Conservation (phyloP, 2,888 invertebrate species). For the Watsonalla binaria region DNA sequence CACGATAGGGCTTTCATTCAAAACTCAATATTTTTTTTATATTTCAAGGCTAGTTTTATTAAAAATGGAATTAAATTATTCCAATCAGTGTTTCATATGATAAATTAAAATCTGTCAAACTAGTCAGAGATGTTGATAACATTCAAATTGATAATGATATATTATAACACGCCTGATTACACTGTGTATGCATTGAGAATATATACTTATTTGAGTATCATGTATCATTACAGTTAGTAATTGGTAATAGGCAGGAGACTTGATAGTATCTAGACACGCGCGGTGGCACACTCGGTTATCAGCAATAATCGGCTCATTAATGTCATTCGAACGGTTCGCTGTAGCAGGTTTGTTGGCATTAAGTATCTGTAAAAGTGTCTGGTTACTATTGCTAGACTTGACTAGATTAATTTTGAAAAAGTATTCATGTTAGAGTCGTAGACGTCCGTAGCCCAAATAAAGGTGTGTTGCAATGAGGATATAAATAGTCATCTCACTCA, state of each 20-base stretch:
- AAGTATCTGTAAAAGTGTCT: too few relatives aligned
- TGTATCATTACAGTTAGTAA: slow-evolving; percentile 21
- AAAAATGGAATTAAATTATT: slow-evolving; percentile 33
- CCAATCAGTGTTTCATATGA: slow-evolving; percentile 44
- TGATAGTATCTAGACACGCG: neutral
- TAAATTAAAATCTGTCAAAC: slow-evolving; percentile 41
- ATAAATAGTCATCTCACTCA: too few relatives aligned
- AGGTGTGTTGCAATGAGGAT: too few relatives aligned
- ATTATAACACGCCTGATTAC: slow-evolving; percentile 32
- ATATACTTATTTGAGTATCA: slow-evolving; percentile 15
- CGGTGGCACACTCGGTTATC: neutral
- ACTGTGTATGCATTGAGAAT: slow-evolving; percentile 20
- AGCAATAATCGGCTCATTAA: neutral
- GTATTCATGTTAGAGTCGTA: neutral
- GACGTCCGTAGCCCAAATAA: neutral
- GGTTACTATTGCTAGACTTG: too few relatives aligned
- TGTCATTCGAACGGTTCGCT: neutral
- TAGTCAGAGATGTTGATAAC: slow-evolving; percentile 37
- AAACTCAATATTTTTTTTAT: too few relatives aligned
- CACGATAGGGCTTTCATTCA: too few relatives aligned
- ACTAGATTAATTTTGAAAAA: too few relatives aligned
- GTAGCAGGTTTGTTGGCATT: neutral
- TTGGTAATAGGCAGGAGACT: neutral
- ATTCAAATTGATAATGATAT: slow-evolving; percentile 39
- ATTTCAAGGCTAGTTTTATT: neutral